Evolutionary conservation across 1,140 invertebrate genomes (phyloP).

Genomic region (Lerema accius): DNA sequence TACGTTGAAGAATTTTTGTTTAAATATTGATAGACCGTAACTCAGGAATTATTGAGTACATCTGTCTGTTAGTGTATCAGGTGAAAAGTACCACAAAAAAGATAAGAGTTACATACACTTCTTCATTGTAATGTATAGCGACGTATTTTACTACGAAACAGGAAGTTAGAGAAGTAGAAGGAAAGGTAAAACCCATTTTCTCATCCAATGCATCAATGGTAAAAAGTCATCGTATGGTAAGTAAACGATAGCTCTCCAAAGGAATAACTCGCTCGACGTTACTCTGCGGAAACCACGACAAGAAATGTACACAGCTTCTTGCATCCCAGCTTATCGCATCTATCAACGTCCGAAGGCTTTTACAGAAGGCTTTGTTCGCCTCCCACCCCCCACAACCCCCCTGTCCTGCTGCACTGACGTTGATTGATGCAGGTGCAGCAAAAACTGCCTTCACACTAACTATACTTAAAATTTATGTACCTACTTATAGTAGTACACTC

Average conservation of each 20-base stretch:
- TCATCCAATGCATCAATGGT: background rate
- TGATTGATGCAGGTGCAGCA: constrained; percentile 75
- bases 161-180: too few relatives aligned
- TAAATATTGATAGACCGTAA: too few relatives aligned
- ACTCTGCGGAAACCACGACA: constrained; percentile 55
- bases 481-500: too few relatives aligned
- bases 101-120: too few relatives aligned
- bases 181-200: too few relatives aligned
- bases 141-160: too few relatives aligned
- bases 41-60: too few relatives aligned
- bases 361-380: constrained; percentile 75
- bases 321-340: constrained; percentile 81
- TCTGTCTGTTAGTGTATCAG: too few relatives aligned
- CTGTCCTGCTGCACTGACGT: constrained; percentile 59
- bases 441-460: constrained; percentile 53
- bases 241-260: background rate
- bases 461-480: background rate
- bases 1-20: too few relatives aligned
- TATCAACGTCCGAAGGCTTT: constrained; percentile 82
- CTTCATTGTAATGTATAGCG: too few relatives aligned
- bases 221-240: background rate
- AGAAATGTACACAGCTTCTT: constrained; percentile 79
- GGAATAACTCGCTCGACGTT: background rate
- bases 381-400: constrained; percentile 34
- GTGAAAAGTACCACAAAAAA: too few relatives aligned